A percentile compares a stretch with the other conserved stretches of the same genome.
phyloP scores from a whole-genome alignment of 2,797 vertebrate genomes.

The Leuciscus waleckii region DNA sequence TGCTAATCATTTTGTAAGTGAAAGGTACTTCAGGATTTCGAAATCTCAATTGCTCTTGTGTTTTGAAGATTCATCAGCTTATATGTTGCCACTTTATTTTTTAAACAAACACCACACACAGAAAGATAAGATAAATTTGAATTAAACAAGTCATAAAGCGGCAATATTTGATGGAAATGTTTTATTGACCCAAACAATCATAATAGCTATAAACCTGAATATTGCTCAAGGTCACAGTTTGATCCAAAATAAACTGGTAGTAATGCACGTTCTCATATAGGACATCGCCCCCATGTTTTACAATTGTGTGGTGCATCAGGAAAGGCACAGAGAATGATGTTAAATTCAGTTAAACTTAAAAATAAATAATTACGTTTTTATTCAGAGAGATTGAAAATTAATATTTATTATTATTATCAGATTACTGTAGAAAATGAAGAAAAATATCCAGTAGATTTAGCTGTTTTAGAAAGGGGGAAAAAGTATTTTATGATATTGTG shows the following conservation, averaged over 20 bases:
- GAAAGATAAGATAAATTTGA: neutral
- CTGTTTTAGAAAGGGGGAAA: neutral
- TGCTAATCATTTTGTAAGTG: slow-evolving; percentile 10
- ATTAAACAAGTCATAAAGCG: neutral
- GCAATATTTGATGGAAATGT: neutral
- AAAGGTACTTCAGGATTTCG: slow-evolving; percentile 11
- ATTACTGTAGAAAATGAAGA: neutral
- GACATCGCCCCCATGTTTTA: neutral
- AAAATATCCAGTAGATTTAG: neutral
- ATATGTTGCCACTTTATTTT: too few relatives aligned
- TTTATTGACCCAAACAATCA: neutral
- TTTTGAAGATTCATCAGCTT: neutral
- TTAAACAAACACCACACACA: neutral
- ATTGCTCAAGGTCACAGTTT: slow-evolving; percentile 11
- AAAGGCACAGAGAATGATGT: neutral
- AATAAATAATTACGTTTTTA: neutral
- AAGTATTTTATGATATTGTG: neutral
- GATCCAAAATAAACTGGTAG: neutral
- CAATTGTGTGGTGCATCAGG: neutral
- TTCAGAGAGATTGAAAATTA: neutral
- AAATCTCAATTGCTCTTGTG: neutral
- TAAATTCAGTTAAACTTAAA: slow-evolving; percentile 1
- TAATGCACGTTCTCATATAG: neutral
- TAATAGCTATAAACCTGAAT: neutral
- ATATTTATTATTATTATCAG: neutral